Evolutionary conservation across 2,888 invertebrate species (phyloP).

Genomic region (Chrysopilus asiliformis): DNA sequence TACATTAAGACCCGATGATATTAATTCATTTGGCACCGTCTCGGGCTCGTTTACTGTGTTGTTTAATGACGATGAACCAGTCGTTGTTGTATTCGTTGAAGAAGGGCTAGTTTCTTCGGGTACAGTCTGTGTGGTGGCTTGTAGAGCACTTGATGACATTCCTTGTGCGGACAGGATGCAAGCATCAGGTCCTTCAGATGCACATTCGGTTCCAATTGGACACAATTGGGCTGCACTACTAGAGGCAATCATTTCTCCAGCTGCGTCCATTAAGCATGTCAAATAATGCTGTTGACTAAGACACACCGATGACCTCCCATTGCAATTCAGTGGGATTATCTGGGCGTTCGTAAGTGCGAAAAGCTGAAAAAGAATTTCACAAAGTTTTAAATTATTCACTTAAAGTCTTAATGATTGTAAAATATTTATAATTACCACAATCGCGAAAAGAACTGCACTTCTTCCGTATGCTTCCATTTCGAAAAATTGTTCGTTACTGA

Average conservation of each 20-base stretch:
- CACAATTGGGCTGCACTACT: slow-evolving; percentile 20
- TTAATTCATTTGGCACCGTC: not conserved
- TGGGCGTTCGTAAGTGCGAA: slow-evolving; percentile 22
- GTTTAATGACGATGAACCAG: no score
- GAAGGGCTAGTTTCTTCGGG: slow-evolving; percentile 5
- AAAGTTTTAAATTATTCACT: slow-evolving; percentile 2
- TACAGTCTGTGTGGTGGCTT: not conserved
- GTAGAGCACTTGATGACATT: not conserved
- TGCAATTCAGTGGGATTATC: slow-evolving; percentile 19
- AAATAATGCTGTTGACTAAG: slow-evolving; percentile 27
- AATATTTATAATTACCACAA: slow-evolving; percentile 28
- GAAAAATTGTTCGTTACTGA: slow-evolving; percentile 32
- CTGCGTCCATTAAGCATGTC: slow-evolving; percentile 18
- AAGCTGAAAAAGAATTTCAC: slow-evolving; percentile 19
- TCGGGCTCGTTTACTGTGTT: slow-evolving; percentile 1
- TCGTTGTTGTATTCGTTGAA: slow-evolving; percentile 2
- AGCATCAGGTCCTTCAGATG: slow-evolving; percentile 24
- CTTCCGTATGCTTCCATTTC: slow-evolving; percentile 31
- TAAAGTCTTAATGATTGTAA: not conserved
- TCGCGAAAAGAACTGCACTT: slow-evolving; percentile 26
- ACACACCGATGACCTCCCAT: slow-evolving; percentile 25
- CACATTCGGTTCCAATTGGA: slow-evolving; percentile 22
- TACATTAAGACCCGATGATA: not conserved
- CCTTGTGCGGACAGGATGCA: slow-evolving; percentile 20
- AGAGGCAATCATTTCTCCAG: slow-evolving; percentile 18